Conservation (phyloP, 1,140 invertebrate genomes). For the Drosophila pachea region DNA sequence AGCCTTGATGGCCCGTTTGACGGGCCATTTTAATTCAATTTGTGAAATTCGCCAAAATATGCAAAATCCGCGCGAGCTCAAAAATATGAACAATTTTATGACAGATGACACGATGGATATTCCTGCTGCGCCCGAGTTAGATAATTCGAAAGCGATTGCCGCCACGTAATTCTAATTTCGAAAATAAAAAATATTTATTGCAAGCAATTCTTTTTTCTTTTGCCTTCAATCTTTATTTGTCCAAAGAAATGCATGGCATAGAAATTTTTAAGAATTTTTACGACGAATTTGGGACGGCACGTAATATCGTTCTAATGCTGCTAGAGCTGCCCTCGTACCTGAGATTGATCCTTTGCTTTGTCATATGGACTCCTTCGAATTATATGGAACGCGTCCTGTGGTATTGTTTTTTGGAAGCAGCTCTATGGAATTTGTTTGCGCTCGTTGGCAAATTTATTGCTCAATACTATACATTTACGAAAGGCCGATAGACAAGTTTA, state of each 20-base stretch:
- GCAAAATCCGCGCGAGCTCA: slow-evolving; percentile 30
- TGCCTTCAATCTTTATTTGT: too few species aligned
- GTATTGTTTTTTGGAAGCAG: too few species aligned
- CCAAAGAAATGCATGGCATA: too few species aligned
- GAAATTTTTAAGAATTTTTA: too few species aligned
- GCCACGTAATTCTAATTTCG: slow-evolving; percentile 1
- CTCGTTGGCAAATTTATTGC: slow-evolving; percentile 40
- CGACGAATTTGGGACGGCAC: too few species aligned
- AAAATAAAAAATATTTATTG: neutral
- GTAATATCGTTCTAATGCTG: too few species aligned
- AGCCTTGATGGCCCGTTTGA: slow-evolving; percentile 37
- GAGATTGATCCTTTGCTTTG: too few species aligned
- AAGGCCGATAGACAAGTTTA: slow-evolving; percentile 31
- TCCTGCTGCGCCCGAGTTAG: slow-evolving; percentile 1
- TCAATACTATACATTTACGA: slow-evolving; percentile 24
- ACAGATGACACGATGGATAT: slow-evolving; percentile 54
- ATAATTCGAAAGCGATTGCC: slow-evolving; percentile 31
- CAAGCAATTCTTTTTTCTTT: too few species aligned
- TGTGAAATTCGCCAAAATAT: slow-evolving; percentile 45
- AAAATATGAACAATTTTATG: slow-evolving; percentile 52
- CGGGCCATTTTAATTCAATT: slow-evolving; percentile 64
- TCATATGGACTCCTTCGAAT: too few species aligned
- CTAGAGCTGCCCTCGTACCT: too few species aligned
- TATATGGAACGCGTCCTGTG: too few species aligned
- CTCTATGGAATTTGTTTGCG: slow-evolving; percentile 10